Evolutionary conservation across 2,113 vertebrate genomes (phyloP).

Genomic region (Elachura formosa): DNA sequence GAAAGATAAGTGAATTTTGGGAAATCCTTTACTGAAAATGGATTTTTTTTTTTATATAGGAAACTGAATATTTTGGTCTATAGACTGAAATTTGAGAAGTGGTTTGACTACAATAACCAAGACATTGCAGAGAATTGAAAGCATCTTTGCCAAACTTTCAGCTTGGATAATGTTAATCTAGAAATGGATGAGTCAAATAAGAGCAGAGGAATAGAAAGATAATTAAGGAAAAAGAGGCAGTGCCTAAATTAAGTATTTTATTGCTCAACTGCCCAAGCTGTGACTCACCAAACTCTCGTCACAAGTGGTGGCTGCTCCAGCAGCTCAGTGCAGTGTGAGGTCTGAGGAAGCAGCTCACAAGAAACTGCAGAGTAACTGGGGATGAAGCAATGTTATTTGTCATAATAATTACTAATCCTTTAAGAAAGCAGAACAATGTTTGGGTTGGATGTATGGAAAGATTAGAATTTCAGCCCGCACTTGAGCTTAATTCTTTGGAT

Average conservation of each 20-base stretch:
- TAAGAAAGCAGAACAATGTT: constrained; percentile 64
- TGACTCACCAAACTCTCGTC: not conserved
- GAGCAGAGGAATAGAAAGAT: not conserved
- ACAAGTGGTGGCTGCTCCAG: not conserved
- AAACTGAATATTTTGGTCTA: not conserved
- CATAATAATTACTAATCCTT: constrained; percentile 67
- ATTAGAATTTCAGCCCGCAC: constrained; percentile 7
- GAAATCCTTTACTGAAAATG: fast-evolving
- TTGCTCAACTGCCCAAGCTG: not conserved
- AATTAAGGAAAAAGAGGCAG: not conserved
- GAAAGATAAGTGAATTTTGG: not conserved
- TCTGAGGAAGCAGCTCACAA: constrained; percentile 26
- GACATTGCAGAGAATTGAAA: not conserved
- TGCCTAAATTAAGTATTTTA: not conserved
- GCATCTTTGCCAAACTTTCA: not conserved
- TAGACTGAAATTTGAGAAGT: not conserved
- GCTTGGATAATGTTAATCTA: not conserved
- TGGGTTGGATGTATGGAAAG: constrained; percentile 4
- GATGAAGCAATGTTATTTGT: constrained; percentile 62
- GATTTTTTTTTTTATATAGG: not conserved
- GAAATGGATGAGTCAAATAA: not conserved
- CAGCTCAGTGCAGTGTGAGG: constrained; percentile 6
- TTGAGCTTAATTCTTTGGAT: not conserved
- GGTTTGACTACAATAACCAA: not conserved
- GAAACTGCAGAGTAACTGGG: not conserved